Base-by-base conservation (phyloP, 2,797 vertebrate species). In the Acanthis flammea region DNA sequence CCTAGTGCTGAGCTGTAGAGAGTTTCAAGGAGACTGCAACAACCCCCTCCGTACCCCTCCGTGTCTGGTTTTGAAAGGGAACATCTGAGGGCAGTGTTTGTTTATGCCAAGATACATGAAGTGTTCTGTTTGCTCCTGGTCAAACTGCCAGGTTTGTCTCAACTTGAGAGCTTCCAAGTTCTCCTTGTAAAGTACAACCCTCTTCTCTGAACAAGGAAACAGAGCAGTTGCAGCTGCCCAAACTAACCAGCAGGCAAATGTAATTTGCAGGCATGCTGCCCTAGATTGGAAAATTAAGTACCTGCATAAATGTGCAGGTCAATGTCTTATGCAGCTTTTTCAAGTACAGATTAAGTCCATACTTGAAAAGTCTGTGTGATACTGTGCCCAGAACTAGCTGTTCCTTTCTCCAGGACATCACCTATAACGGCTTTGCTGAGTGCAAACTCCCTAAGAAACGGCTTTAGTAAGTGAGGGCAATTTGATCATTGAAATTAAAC, bases 41-140 rank as follows among this genome's bases (percentile, higher is more conserved):
- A 89, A 30, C 41, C 19, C 19, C 24, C 10, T 67, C 48, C 0
- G 0, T 15, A 7, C 14, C 12, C 37, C 10, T 18, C 35, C 13
- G 5, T 10, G 44, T 25, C 63, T 91, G 74, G 37, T 70, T 89
- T 94, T 82, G 37, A 80, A 81, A 79, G 47, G 60, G 63, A 92
- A 79, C 74, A 60, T 96, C 93, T 85, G 70, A 93, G 86, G 82
- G 91, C 90, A 89, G 66, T 88, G 67, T 81, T 92, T 97, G 79
- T 92, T 95, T 96, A 73, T 92, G 94, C 88, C 96, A 97, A 96
- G 92, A 75, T 50, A 87, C 60, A 76, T 73, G 76, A 90, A 96
- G 74, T 87, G 31, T 92, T 97, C 92, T 87, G 37, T 95, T 93
- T 86, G 84, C 86, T 94, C 31, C 74, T 54, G 54, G 79, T 90